Base-by-base conservation (phyloP, 2,797 vertebrate genomes). In the Gallirallus australis region DNA sequence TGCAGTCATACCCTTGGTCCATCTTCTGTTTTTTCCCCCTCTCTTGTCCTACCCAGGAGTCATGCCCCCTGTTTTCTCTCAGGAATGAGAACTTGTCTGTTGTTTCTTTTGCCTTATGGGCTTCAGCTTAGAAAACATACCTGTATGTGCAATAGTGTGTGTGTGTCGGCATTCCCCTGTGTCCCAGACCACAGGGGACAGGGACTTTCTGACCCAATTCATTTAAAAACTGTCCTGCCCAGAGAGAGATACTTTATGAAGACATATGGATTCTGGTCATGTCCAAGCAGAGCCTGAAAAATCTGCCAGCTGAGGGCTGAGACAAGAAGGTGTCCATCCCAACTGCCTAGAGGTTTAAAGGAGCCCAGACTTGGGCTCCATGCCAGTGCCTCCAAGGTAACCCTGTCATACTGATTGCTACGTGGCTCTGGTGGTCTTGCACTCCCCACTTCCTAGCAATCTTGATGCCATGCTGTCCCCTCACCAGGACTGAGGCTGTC, bases 141-240 rank as follows among this genome's bases (percentile, higher is more conserved):
- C 4, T 64, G 25, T 70, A 39, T 33, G 53, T 45, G 2, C 30
- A 11, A 66, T n/a, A 20, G 11, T 12, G 1, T 37, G 9, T 24
- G 17, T 4, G 3, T 72, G 11, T 75, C 15, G 45, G 8, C 2
- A 1, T 69, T 72, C 14, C 25, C 27, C 10, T 37, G 35, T 76
- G 47, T 33, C 37, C 15, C n/a, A 93, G 59, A 53, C 30, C 20
- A 71, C 37, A 12, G 35, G 35, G 35, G 37, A 37, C 37, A 54
- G 52, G 28, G 63, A n/a, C 52, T 87, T 93, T 42, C 54, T 87
- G 75, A 20, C 42, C 82, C 82, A 63, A 82, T 72, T 79, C 4
- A 5, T 89, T 73, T 66, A 39, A 53, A 82, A 23, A 12, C 33
- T 52, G 30, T 9, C 7, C 59, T 87, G 37, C 42, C 57, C 42